phyloP scores from a whole-genome alignment of 30 jellyfish, hydroid and myxozoan genomes.

The Pelagia noctiluca region DNA sequence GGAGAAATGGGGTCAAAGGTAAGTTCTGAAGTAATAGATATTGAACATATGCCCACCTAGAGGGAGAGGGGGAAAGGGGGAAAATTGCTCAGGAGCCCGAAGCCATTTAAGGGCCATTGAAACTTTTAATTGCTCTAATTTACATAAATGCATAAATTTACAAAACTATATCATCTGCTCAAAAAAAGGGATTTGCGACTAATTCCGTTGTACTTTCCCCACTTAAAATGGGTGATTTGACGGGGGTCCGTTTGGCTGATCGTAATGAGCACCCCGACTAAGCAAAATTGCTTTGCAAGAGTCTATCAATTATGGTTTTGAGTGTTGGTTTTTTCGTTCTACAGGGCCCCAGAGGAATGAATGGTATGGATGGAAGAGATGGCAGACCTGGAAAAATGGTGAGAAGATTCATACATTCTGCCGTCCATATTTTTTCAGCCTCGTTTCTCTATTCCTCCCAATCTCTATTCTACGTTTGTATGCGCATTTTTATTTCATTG shows the following conservation, averaged over 20 bases:
- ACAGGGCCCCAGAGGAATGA: conserved; percentile 61
- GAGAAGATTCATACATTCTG: neutral
- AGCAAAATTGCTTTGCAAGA: neutral
- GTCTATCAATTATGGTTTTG: neutral
- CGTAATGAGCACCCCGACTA: neutral
- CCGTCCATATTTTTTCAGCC: neutral
- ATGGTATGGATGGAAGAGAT: conserved; percentile 63
- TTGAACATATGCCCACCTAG: too few species aligned
- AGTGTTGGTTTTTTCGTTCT: neutral
- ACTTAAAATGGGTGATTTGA: neutral
- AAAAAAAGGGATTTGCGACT: too few species aligned
- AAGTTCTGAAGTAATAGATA: too few species aligned
- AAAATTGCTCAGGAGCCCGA: too few species aligned
- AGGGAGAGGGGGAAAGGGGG: too few species aligned
- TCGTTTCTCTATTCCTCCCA: neutral
- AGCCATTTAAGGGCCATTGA: too few species aligned
- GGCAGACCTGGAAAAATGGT: conserved; percentile 72
- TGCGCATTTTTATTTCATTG: too few species aligned
- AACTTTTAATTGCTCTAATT: too few species aligned
- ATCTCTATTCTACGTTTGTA: too few species aligned
- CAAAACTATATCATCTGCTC: too few species aligned
- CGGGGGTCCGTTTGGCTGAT: neutral
- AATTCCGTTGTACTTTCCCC: neutral
- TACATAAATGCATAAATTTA: too few species aligned
- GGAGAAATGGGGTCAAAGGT: conserved; percentile 58